Evolutionary conservation across 2,888 invertebrate species (phyloP).

Genomic region (Ectemnius lituratus): DNA sequence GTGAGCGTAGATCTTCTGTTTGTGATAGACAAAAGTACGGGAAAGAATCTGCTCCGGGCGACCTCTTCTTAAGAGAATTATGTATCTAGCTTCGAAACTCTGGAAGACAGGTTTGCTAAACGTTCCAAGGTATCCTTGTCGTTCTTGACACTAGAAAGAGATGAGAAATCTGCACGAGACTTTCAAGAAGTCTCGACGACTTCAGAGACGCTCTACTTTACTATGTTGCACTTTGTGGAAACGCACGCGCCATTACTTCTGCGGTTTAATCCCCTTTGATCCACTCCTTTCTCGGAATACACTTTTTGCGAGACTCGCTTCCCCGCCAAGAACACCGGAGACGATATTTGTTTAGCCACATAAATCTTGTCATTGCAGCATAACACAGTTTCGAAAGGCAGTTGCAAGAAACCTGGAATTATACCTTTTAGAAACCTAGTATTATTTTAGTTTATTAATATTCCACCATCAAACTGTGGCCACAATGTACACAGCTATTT

Average conservation of each 20-base stretch:
- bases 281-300: conserved; percentile 13
- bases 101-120: background rate
- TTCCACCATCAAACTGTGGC: too few relatives aligned
- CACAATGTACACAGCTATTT: too few relatives aligned
- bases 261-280: background rate
- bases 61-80: conserved; percentile 25
- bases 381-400: too few relatives aligned
- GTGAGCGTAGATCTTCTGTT: background rate
- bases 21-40: conserved; percentile 21
- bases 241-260: background rate
- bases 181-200: background rate
- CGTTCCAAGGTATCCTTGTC: background rate
- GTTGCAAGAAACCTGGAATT: too few relatives aligned
- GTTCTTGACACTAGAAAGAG: background rate
- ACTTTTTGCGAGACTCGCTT: too few relatives aligned
- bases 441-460: too few relatives aligned
- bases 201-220: background rate
- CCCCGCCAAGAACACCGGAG: too few relatives aligned
- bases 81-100: conserved; percentile 9
- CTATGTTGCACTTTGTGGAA: background rate
- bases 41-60: conserved; percentile 19
- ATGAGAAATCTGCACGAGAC: background rate
- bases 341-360: too few relatives aligned
- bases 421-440: too few relatives aligned
- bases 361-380: too few relatives aligned